Percentiles rank a stretch among this genome's conserved stretches.
Conservation (phyloP, 2,888 invertebrate species). For the Watsonalla cultraria region DNA sequence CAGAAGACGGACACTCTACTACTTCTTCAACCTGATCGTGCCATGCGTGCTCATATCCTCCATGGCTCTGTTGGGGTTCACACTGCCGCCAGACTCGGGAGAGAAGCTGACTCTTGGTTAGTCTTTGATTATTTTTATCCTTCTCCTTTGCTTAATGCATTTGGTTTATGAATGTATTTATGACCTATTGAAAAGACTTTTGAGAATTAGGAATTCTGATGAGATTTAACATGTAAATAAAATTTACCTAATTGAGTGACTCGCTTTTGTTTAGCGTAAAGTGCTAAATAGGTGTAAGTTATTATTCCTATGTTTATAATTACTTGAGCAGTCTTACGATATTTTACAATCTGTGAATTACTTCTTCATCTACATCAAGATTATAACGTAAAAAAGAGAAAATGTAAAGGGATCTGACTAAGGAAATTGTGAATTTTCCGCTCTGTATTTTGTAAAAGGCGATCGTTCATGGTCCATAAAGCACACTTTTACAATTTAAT, state of each 20-base stretch:
- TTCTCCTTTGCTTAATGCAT: neutral
- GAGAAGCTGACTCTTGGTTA: constrained; percentile 97
- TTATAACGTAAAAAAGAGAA: neutral
- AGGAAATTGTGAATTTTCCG: neutral
- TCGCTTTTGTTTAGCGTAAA: no score
- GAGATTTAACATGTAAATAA: neutral
- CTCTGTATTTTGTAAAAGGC: neutral
- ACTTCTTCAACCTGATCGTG: constrained; percentile 99
- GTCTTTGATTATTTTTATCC: constrained; percentile 30
- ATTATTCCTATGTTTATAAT: no score
- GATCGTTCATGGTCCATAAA: constrained; percentile 22
- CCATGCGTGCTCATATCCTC: constrained; percentile 99
- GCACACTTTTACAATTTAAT: constrained; percentile 34
- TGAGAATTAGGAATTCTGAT: neutral
- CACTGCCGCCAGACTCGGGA: constrained; percentile 98
- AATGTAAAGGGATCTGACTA: neutral
- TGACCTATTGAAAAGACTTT: no score
- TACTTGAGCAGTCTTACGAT: no score
- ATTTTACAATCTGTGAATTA: no score
- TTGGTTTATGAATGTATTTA: no score
- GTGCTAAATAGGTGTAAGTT: no score
- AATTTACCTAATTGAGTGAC: no score
- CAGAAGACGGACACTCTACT: constrained; percentile 96
- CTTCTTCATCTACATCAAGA: no score
- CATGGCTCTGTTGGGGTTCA: constrained; percentile 98